Evolutionary conservation across 1,140 invertebrate genomes (phyloP), one percentile per base, ranked within the genome.

Genomic region (Pinna nobilis): DNA sequence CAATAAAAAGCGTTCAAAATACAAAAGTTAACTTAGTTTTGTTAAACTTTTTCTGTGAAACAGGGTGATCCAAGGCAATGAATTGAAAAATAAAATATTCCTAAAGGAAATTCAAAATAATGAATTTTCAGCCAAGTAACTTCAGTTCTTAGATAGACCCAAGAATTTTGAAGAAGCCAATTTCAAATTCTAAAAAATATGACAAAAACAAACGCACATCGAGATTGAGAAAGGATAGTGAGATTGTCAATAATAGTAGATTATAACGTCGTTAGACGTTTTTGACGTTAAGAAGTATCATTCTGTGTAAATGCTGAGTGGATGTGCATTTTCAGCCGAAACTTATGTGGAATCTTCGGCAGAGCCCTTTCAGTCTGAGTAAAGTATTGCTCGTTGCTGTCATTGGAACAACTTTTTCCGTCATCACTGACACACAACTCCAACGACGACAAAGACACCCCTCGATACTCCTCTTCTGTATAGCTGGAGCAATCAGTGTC

Each of bases 271-370:
- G 20, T 47, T 47, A 20, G 15, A 20, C 3, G 1, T 47, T 47
- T 20, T 7, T 47, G 44, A 32, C n/a, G 3, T 35, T 59, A 33
- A 20, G n/a, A n/a, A n/a, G n/a, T n/a, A n/a, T n/a, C n/a, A n/a
- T 59, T 15, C 23, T 59, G 33, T 18, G 55, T 35, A 50, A 70
- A 70, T 28, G 67, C 67, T 18, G 67, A 70, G 28, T 70, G 67
- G 3, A 70, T 6, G 11, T n/a, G 55, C 61, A 59, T 47, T 41
- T 70, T 70, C 1, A 70, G 41, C 51, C 67, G 37, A 15, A 70
- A 49, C 51, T 70, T 70, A 33, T 61, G 67, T 11, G 67, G 67
- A 37, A 70, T 35, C 9, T 4, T 20, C 15, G 60, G 41, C 33
- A 63, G 18, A n/a, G n/a, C n/a, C n/a, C n/a, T n/a, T n/a, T n/a